Base-by-base conservation (phyloP, 2,113 vertebrate genomes). In the Istiophorus platypterus region DNA sequence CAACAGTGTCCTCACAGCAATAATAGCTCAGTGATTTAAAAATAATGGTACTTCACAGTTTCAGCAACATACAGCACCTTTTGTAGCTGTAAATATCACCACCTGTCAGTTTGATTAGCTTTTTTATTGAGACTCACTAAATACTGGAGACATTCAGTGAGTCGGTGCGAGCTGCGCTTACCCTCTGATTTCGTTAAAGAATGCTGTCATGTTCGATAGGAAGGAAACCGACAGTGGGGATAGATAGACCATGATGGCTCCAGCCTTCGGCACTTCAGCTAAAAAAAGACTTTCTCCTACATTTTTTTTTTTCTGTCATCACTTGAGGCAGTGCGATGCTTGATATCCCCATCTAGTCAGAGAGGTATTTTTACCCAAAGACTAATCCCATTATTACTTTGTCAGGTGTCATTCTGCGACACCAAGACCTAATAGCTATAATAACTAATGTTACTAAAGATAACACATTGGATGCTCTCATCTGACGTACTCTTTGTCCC, bases 201-300 rank as follows among this genome's bases (percentile, higher is more conserved):
- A 58, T 24, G 63, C 62, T n/a, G 71, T 83, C 77, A 86, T 74
- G 73, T 81, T 84, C 52, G 72, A 5, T 67, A 34, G 52, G 49
- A 77, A 85, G 76, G 75, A 84, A 90, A 67, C 63, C 11, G 66
- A 64, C 79, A 72, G 65, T n/a, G 27, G 57, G 73, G 65, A 56
- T 77, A 76, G 82, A 89, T 67, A 45, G 85, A 76, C 72, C 81
- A 27, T 51, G 74, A 82, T 85, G 78, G 82, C 82, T 84, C 45
- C 76, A 78, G 86, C 88, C 89, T 79, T 88, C 59, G 81, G 91
- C 87, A 84, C 84, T 47, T 39, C 70, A 80, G 88, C 89, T 92
- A 89, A 89, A 94, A 91, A 92, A 92, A 92, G 89, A 90, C 58
- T 74, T 85, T 85, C 78, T 76, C 80, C 76, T 87, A 54, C 80